Base-by-base conservation (phyloP, 1,140 invertebrate species). In the Acromyrmex charruanus region DNA sequence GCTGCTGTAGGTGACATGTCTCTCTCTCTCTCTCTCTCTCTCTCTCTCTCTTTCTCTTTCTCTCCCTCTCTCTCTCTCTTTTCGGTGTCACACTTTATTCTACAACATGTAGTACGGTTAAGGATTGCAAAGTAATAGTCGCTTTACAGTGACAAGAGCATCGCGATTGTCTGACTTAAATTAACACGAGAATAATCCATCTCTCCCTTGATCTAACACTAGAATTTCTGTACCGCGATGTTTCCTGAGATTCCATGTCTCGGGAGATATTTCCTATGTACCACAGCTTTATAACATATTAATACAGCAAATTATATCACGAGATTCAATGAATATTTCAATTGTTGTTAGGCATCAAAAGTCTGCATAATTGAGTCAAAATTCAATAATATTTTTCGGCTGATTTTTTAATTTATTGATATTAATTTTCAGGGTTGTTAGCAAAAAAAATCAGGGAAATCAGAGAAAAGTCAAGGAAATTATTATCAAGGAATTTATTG, bases 111-210 rank as follows among this genome's bases (percentile, higher is more conserved):
- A 49, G 12, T 28, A 77, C 18, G 58, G 18, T 21, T 51, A 5
- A 68, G 75, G 51, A 68, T 85, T 61, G 61, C 31, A 55, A 79
- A 66, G 61, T 85, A 85, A 85, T 85, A 79, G 74, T 28, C 35
- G 53, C 53, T 65, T 80, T 68, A 68, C 39, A 39, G 75, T 69
- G 74, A 86, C 65, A 53, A 80, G 71, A 85, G 44, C 58, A 71
- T 18, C 63, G 39, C 77, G 25, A 80, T 86, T 79, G 75, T 85
- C 77, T 58, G 51, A 39, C 12, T 51, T 44, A 63, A 79, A 61
- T 79, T 79, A 79, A 80, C 65, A 69, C 39, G 35, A 68, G 77
- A 69, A 82, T 82, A 81, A 69, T 81, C 65, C 77, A 16, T 80
- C 77, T 71, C 49, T 39, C 21, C 9, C 49, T 66, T 28, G 59